These are phyloP conservation scores for Shargacucullia verbasci DNA, from an alignment of 2,888 invertebrate genomes.

Conservation along the genomic window DNA sequence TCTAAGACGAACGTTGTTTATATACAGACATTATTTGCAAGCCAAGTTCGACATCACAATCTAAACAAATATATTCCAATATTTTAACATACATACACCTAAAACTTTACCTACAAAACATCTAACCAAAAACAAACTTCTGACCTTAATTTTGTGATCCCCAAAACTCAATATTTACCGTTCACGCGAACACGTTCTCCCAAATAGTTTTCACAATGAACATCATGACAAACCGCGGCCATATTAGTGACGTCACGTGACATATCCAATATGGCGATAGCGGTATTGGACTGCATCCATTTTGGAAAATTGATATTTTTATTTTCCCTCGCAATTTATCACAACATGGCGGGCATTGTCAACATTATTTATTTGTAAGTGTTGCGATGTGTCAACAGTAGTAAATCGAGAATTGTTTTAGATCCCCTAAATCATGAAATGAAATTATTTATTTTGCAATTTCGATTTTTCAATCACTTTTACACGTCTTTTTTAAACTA, in stretches of 20 bases:
- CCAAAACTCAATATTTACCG: constrained; percentile 10
- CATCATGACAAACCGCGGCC: constrained; percentile 13
- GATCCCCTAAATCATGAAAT: too few relatives aligned
- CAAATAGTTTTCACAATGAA: constrained; percentile 26
- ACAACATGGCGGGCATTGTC: constrained; percentile 17
- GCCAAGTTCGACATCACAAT: too few relatives aligned
- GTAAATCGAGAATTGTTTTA: too few relatives aligned
- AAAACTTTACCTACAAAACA: constrained; percentile 1
- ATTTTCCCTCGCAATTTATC: constrained; percentile 53
- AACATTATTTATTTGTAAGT: constrained; percentile 1
- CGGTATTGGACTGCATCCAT: constrained; percentile 50
- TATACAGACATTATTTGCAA: too few relatives aligned
- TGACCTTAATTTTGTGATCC: constrained; percentile 4
- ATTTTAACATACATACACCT: too few relatives aligned
- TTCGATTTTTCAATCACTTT: too few relatives aligned
- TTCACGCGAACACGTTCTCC: constrained; percentile 13
- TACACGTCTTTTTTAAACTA: too few relatives aligned
- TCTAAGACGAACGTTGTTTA: too few relatives aligned
- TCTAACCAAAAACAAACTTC: constrained; percentile 5
- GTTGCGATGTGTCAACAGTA: too few relatives aligned
- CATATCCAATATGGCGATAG: constrained; percentile 24
- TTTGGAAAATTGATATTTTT: constrained; percentile 54
- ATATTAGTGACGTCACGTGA: constrained; percentile 26
- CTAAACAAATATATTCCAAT: too few relatives aligned
- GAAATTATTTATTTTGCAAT: too few relatives aligned